These are phyloP conservation scores for Benitochromis conjunctus DNA, from an alignment of 2,113 vertebrate species.

Conservation along the genomic window DNA sequence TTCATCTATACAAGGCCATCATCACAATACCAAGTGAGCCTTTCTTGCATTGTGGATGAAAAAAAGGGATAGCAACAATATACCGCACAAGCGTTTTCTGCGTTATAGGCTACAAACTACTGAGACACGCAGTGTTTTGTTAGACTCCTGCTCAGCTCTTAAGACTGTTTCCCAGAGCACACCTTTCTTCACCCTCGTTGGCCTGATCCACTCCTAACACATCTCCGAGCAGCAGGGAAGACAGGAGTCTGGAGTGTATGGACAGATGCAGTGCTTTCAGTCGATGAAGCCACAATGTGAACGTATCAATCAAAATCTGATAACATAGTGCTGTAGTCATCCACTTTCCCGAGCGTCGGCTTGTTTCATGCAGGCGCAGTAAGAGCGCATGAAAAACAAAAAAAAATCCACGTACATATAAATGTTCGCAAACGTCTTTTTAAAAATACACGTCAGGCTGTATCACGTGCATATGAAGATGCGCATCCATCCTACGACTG, in stretches of 20 bases:
- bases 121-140: constrained; percentile 1
- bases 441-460: neutral
- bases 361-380: neutral
- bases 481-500: neutral
- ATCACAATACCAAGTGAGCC: neutral
- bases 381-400: neutral
- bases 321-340: neutral
- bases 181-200: neutral
- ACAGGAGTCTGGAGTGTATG: neutral
- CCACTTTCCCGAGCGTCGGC: neutral
- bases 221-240: neutral
- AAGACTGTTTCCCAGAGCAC: neutral
- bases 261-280: neutral
- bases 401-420: neutral
- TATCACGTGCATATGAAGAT: neutral
- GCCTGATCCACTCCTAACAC: neutral
- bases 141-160: constrained; percentile 13
- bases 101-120: neutral
- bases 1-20: neutral
- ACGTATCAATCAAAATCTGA: constrained; percentile 15
- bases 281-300: neutral
- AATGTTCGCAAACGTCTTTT: neutral
- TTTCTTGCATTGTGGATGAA: neutral
- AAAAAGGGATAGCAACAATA: neutral
- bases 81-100: neutral